Percentiles rank a stretch among this genome's conserved stretches.
Conservation (phyloP, 2,888 invertebrate genomes). For the Polyommatus icarus region DNA sequence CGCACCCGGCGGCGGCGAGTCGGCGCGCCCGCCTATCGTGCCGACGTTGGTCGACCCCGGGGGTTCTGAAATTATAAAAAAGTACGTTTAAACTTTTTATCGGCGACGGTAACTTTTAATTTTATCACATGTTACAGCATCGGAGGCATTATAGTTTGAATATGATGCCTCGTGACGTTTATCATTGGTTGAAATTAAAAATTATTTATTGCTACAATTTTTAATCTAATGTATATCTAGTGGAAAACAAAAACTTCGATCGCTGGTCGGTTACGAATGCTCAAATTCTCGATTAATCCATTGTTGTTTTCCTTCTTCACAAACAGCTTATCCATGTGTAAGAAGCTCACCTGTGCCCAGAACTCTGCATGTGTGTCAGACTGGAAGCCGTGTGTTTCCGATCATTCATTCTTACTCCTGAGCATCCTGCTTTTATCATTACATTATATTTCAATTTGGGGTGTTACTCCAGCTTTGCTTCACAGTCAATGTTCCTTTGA, state of each 20-base stretch:
- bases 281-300: constrained; percentile 17
- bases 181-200: constrained; percentile 34
- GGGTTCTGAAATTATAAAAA: constrained; percentile 61
- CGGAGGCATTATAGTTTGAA: neutral
- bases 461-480: neutral
- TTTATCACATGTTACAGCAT: neutral
- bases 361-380: constrained; percentile 3
- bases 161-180: constrained; percentile 15
- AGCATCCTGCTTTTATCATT: neutral
- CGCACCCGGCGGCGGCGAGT: constrained; percentile 60
- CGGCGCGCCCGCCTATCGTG: constrained; percentile 73
- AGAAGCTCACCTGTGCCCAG: constrained; percentile 25
- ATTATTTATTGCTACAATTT: neutral
- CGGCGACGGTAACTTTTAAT: neutral
- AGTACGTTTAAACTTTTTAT: neutral
- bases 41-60: constrained; percentile 86
- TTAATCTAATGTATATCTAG: neutral
- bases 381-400: constrained; percentile 8
- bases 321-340: constrained; percentile 27
- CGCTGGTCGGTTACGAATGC: neutral
- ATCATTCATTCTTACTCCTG: neutral
- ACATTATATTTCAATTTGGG: neutral
- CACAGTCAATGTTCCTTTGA: neutral
- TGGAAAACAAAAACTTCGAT: constrained; percentile 29
- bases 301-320: constrained; percentile 31